phyloP scores from a whole-genome alignment of 2,113 vertebrate genomes.

The Piaya cayana region DNA sequence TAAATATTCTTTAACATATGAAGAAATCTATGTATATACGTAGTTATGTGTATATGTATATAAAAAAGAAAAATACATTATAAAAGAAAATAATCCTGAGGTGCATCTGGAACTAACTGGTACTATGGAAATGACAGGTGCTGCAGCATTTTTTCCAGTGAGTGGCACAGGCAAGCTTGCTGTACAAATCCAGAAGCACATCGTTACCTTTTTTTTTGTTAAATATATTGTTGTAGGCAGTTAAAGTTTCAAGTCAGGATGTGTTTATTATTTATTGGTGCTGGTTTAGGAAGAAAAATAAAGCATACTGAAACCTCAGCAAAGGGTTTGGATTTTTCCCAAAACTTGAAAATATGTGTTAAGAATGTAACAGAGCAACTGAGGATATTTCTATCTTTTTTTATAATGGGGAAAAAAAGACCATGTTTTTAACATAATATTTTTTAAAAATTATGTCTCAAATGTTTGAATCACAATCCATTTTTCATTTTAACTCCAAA shows the following conservation, averaged over 20 bases:
- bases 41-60: not conserved
- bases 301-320: not conserved
- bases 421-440: not conserved
- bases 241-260: not conserved
- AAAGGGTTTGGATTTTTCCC: not conserved
- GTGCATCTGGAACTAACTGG: not conserved
- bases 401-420: not conserved
- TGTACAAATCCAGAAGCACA: not conserved
- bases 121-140: not conserved
- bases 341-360: not conserved
- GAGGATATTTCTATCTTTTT: not conserved
- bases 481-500: not conserved
- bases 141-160: not conserved
- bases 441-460: not conserved
- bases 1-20: not conserved
- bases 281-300: not conserved
- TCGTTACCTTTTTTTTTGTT: not conserved
- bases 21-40: not conserved
- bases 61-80: not conserved
- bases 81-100: not conserved
- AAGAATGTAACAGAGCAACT: not conserved
- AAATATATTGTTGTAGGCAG: not conserved
- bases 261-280: not conserved
- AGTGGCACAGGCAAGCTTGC: not conserved
- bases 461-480: rapidly evolving